Evolutionary conservation across 1,140 invertebrate genomes (phyloP), one percentile per base, ranked within the genome.

Genomic region (Choristoneura fumiferana): DNA sequence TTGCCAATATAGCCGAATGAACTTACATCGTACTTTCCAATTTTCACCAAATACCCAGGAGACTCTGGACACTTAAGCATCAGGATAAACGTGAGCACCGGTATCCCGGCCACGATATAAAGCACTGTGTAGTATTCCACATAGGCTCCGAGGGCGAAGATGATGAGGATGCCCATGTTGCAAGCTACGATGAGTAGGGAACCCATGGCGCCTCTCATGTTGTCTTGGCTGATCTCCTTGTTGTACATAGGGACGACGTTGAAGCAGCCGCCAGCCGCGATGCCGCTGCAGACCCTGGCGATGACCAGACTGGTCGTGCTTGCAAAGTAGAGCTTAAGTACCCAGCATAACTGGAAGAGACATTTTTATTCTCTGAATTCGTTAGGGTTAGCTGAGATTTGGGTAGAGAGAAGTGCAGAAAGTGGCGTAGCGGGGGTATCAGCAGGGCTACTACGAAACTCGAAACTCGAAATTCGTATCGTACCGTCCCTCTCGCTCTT

Each of bases 241-340:
- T 93, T 78, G 67, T 94, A 94, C 1, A 92, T 72, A 0, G 93
- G 91, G 0, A 84, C 73, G 10, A 91, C 49, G 15, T 92, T 89
- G 22, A 91, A 82, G 0, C 78, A 65, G 1, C 91, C 80, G 0
- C 89, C 92, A 1, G 92, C 56, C 3, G 92, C 49, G 0, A 80
- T 10, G 0, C 93, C 93, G 0, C 65, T 55, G 9, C 89, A 60
- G 13, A 87, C 69, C 18, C 87, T 72, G 0, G 79, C 78, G 1
- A 78, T 17, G 3, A 84, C 76, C 0, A 91, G 66, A 1, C 70
- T 70, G 0, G 9, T 13, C 3, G 78, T 54, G 15, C 76, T 62
- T 0, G 67, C 66, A 0, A 85, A 87, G 13, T 86, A 76, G 0
- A 87, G 63, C 2, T 71, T 88, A 0, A 91, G 12, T 0, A 81